These are phyloP conservation scores for Panagrolaimus sp. DNA, from an alignment of 1,140 invertebrate genomes.

Conservation along the genomic window DNA sequence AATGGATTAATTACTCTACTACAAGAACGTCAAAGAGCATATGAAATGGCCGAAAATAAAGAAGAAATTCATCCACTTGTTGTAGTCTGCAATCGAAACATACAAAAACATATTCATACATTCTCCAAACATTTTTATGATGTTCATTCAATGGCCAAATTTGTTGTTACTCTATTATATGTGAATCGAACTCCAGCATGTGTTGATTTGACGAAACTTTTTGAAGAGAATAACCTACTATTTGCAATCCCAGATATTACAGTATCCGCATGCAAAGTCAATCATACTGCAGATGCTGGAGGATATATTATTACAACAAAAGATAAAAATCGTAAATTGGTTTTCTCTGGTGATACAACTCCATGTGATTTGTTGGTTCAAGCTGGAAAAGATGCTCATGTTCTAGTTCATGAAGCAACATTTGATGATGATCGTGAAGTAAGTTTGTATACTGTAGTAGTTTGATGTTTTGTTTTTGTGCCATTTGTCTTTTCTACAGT, in stretches of 20 bases:
- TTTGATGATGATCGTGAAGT: slow-evolving; percentile 69
- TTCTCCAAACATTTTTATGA: slow-evolving; percentile 44
- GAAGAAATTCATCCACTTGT: slow-evolving; percentile 27
- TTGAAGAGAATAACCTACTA: not conserved
- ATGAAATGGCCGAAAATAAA: not conserved
- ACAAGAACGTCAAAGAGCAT: not conserved
- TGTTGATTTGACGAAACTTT: not conserved
- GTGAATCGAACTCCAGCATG: not conserved
- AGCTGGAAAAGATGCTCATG: slow-evolving; percentile 73
- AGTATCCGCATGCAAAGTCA: slow-evolving; percentile 20
- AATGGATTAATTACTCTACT: not conserved
- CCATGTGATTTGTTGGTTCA: slow-evolving; percentile 73
- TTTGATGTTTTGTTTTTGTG: no score
- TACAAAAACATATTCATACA: slow-evolving; percentile 39
- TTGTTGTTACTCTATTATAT: slow-evolving; percentile 55
- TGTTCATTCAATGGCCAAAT: slow-evolving; percentile 35
- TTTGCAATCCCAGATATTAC: slow-evolving; percentile 1
- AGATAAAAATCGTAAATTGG: slow-evolving; percentile 68
- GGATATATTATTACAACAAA: slow-evolving; percentile 49
- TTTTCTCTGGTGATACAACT: slow-evolving; percentile 91
- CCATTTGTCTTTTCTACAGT: not conserved
- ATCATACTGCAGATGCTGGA: slow-evolving; percentile 29
- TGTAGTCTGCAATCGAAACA: slow-evolving; percentile 42
- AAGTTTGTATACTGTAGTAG: no score
- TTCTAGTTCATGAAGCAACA: slow-evolving; percentile 94